Conservation (phyloP, 2,797 vertebrate species). For the Gastrophryne carolinensis region DNA sequence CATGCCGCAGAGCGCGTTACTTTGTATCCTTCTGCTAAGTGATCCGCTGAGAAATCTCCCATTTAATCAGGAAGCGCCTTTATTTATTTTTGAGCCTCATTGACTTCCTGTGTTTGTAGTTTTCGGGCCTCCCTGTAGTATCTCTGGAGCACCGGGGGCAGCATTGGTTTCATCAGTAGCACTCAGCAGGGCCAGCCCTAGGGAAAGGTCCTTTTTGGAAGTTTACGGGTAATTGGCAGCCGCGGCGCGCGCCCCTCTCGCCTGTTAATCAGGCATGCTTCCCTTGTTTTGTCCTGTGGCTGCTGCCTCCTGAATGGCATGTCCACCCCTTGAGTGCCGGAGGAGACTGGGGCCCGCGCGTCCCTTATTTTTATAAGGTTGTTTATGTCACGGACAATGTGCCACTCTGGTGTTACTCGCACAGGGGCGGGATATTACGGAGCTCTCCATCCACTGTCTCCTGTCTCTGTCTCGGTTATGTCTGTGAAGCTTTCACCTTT, state of each 20-base stretch:
- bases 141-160: slow-evolving; percentile 21
- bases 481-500: slow-evolving; percentile 24
- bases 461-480: slow-evolving; percentile 28
- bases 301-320: slow-evolving; percentile 22
- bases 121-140: slow-evolving; percentile 18
- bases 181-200: slow-evolving; percentile 27
- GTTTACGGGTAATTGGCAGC: slow-evolving; percentile 37
- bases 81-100: slow-evolving; percentile 46
- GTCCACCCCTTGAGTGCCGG: slow-evolving; percentile 38
- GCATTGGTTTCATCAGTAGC: slow-evolving; percentile 49
- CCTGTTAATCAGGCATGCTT: slow-evolving; percentile 30
- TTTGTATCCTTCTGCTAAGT: slow-evolving; percentile 23
- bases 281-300: slow-evolving; percentile 46
- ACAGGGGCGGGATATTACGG: slow-evolving; percentile 4
- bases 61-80: slow-evolving; percentile 38
- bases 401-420: slow-evolving; percentile 39
- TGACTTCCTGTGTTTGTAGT: slow-evolving; percentile 47
- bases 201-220: slow-evolving; percentile 36
- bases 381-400: slow-evolving; percentile 42
- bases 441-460: slow-evolving; percentile 24
- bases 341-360: slow-evolving; percentile 16
- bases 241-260: slow-evolving; percentile 9
- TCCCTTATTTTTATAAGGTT: slow-evolving; percentile 33
- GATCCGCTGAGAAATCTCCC: slow-evolving; percentile 31
- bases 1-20: slow-evolving; percentile 11